Base-by-base conservation (phyloP, 2,888 invertebrate genomes). In the Melanostoma mellinum region DNA sequence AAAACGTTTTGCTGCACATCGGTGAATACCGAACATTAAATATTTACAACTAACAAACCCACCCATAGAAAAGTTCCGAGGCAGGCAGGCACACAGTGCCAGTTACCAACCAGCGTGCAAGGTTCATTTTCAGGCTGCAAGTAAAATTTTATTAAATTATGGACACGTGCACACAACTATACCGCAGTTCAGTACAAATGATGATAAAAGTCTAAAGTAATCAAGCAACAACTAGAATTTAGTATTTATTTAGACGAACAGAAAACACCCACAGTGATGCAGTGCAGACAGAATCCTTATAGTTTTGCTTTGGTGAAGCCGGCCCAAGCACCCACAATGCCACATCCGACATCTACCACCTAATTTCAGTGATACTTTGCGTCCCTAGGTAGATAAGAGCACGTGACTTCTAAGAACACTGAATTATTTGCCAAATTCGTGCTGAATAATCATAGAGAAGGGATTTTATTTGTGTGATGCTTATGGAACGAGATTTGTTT, bases 81-180 rank as follows among this genome's bases (percentile, higher is more conserved):
- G 20, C 20, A 20, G 20, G 20, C 20, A 20, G 20, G 20, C 20
- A 20, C 1, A 20, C 20, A 20, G 20, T 1, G 20, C 20, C 20
- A 20, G 20, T 20, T 20, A 20, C 20, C 20, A 20, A 20, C n/a
- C 73, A 60, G 48, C 50, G 60, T 10, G 65, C 74, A 65, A 78
- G 73, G 65, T 74, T 69, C 69, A 82, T 69, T 73, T 20, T 56
- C 38, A 46, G 33, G 48, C n/a, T 78, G 78, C 74, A 74, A 79
- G 69, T 71, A 56, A 71, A 58, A 69, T 74, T 61, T 79, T 84
- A 84, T 79, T 84, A 74, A 84, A 84, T 79, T 74, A 79, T 84
- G 65, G 65, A 65, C 84, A 84, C 84, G 84, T 84, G 84, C 71
- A 60, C 71, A 56, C 46, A 33, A 46, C 68, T 53, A 20, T 48